Evolutionary conservation across 2,797 vertebrate genomes (phyloP), one percentile per base, ranked within the genome.

Genomic region (Parauchenoglanis punctatus): DNA sequence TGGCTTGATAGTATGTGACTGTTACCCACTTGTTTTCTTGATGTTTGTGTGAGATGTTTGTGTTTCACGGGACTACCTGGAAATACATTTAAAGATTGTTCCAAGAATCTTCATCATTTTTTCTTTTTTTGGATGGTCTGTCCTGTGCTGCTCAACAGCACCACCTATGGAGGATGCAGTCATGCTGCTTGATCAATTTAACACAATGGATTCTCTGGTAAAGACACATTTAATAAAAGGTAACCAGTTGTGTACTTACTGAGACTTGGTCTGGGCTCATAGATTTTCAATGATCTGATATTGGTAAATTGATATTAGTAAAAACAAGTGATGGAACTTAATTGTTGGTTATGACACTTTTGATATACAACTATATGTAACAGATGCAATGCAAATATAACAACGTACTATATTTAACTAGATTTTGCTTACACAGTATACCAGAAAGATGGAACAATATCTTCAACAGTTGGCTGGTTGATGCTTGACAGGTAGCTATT

Each of bases 401-500:
- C 59, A 65, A 44, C 17, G 25, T 28, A 46, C 23, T 63, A 49
- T 63, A 82, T 82, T 59, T 11, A 67, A 31, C n/a, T 83, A 31
- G 7, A 67, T 83, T 83, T 67, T 23, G n/a, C 61, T 67, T 52
- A 31, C 44, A 17, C 54, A 20, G 56, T 31, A 76, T 15, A 82
- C 4, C 2, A 56, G 15, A 72, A 28, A 83, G 25, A 25, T 35
- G 23, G 18, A 58, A 77, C 59, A 83, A 52, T 28, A 52, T 61
- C 52, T 35, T 35, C 35, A 49, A 78, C 46, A 12, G 20, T 49
- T 28, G 85, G 81, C 28, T 83, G 56, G 28, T 78, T 63, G 56
- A 86, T 65, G 58, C 54, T 13, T 73, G 25, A 85, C 35, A 83
- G 63, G 31, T 70, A 44, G 49, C 54, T 86, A 75, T 67, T 88